Evolutionary conservation across 2,113 vertebrate species (phyloP).

Genomic region (Solenodon paradoxus): DNA sequence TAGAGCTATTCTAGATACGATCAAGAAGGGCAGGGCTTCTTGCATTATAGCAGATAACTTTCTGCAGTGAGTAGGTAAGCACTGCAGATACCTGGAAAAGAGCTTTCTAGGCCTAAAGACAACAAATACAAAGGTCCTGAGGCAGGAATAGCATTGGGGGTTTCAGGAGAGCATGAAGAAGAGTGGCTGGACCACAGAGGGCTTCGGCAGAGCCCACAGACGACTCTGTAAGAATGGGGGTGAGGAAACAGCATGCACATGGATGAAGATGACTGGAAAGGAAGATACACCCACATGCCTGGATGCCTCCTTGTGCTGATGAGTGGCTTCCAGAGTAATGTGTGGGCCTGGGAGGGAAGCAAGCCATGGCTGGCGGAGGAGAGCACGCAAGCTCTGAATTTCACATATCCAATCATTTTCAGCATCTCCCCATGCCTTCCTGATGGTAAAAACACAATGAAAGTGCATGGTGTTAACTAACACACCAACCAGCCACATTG

Average conservation of each 20-base stretch:
- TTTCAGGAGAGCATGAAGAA: background rate
- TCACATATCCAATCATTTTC: background rate
- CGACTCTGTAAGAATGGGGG: no score
- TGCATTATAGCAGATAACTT: background rate
- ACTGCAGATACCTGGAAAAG: background rate
- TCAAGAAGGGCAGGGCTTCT: background rate
- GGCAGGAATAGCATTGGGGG: background rate
- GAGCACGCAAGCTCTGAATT: background rate
- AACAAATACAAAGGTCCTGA: background rate
- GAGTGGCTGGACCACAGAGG: background rate
- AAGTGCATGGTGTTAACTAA: background rate
- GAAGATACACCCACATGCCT: background rate
- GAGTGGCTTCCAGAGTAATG: background rate
- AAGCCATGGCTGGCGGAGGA: background rate
- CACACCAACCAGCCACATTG: background rate
- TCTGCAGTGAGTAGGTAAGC: background rate
- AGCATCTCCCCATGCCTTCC: background rate
- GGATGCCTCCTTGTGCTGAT: background rate
- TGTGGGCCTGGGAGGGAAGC: background rate
- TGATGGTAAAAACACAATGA: background rate
- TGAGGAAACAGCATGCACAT: background rate
- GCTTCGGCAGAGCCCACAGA: rapidly evolving
- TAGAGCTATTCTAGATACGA: background rate
- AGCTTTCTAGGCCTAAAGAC: background rate
- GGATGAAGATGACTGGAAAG: background rate